These are phyloP conservation scores for Batillaria attramentaria DNA, from an alignment of 1,140 invertebrate species.

Conservation along the genomic window DNA sequence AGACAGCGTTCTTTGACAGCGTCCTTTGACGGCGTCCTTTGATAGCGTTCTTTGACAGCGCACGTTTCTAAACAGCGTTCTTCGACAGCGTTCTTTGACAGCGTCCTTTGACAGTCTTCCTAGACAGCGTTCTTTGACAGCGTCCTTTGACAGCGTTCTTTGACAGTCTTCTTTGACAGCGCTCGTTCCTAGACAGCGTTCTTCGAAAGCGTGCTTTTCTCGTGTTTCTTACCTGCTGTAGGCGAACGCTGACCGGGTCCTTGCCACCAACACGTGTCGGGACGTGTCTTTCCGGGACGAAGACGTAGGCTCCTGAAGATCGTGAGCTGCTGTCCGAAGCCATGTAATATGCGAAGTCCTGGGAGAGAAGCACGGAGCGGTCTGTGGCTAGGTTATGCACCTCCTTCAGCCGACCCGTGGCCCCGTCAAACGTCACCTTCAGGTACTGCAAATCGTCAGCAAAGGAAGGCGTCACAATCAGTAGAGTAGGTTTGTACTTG, in stretches of 20 bases:
- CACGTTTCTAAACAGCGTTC: too few relatives aligned
- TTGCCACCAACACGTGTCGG: constrained; percentile 26
- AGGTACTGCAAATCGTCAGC: constrained; percentile 6
- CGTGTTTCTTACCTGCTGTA: not conserved
- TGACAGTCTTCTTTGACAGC: too few relatives aligned
- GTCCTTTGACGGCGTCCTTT: too few relatives aligned
- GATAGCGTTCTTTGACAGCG: too few relatives aligned
- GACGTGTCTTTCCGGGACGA: constrained; percentile 77
- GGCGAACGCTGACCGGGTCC: constrained; percentile 13
- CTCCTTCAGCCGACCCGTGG: constrained; percentile 54
- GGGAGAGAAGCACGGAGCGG: constrained; percentile 71
- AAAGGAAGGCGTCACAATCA: not conserved
- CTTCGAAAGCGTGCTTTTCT: too few relatives aligned
- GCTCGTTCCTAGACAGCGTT: too few relatives aligned
- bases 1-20: too few relatives aligned
- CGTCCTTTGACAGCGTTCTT: too few relatives aligned
- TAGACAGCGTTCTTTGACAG: too few relatives aligned
- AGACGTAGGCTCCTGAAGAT: constrained; percentile 84
- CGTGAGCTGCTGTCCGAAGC: constrained; percentile 68
- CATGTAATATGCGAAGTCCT: constrained; percentile 84
- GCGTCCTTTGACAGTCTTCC: too few relatives aligned
- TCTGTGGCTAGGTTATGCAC: constrained; percentile 56
- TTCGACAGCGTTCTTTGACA: too few relatives aligned
- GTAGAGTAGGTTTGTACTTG: too few relatives aligned
- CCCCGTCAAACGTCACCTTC: constrained; percentile 56